A percentile compares a stretch with the other conserved stretches of the same genome.
Conservation (phyloP, 2,113 vertebrate species). For the Cyanistes caeruleus region DNA sequence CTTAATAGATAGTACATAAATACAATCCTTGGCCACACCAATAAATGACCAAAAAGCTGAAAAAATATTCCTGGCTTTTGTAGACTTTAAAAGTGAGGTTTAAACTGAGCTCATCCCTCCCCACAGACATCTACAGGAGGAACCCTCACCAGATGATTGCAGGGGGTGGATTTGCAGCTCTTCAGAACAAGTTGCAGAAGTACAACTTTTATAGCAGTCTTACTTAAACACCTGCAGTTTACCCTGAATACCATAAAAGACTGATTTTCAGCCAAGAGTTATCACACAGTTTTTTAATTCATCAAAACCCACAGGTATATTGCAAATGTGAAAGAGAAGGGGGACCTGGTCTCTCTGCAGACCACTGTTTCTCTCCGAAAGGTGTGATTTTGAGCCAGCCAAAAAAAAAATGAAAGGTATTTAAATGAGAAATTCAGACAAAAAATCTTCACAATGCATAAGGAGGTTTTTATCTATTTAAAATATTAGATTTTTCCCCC, state of each 20-base stretch:
- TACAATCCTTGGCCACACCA: neutral
- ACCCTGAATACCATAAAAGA: neutral
- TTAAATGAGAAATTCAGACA: neutral
- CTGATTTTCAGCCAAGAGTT: neutral
- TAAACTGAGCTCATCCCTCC: neutral
- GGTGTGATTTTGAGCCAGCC: neutral
- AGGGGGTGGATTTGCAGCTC: neutral
- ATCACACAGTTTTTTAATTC: neutral
- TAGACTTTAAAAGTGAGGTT: neutral
- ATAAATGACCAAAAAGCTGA: neutral
- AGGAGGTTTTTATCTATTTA: neutral
- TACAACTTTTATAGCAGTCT: neutral
- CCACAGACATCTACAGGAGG: neutral
- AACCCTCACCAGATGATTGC: neutral
- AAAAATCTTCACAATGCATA: neutral
- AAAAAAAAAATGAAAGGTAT: neutral
- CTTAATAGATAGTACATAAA: neutral
- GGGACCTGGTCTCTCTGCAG: neutral
- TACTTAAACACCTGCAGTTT: neutral
- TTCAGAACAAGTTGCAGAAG: neutral
- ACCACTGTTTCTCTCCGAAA: neutral
- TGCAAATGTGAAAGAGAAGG: neutral
- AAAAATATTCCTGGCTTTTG: neutral
- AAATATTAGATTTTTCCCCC: neutral
- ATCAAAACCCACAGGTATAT: neutral